Base-by-base conservation (phyloP, 2,113 vertebrate genomes). In the Percopsis transmontana region DNA sequence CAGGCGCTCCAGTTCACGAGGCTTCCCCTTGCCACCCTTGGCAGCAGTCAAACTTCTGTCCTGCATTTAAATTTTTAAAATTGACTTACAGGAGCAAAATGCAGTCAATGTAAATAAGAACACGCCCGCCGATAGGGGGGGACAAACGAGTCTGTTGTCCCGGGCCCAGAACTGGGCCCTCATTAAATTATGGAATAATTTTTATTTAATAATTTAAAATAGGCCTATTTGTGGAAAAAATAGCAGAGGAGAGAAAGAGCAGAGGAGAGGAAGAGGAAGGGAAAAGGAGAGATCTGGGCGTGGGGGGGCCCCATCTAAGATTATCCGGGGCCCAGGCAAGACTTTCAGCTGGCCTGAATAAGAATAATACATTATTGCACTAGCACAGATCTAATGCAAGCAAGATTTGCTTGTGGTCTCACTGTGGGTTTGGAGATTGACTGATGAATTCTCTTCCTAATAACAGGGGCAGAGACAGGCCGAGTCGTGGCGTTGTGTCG, bases 361-460 rank as follows among this genome's bases (percentile, higher is more conserved):
- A 41, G 40, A 41, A 41, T 41, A 16, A 16, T 15, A 47, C 45
- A 47, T 15, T 47, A 47, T 15, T 15, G 16, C 4, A 5, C 45
- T 9, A 2, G 19, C 7, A 5, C 18, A 6, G 3, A 23, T 53
- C 51, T 2, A 23, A 1, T 23, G 10, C 20, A 53, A 15, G 23
- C 23, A 21, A 52, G 42, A 15, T 42, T 64, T 24, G 80, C 76
- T 74, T 70, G 83, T 66, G 72, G 64, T 38, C 65, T 62, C 15
- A 62, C 1, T 15, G 71, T 10, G 21, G 68, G 19, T 58, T 77
- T 80, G 33, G 58, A 53, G 56, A 18, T 24, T 9, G 62, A 47
- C 41, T 82, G 86, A 1, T 79, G 76, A 10, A 70, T 91, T 82
- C 88, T 92, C 0, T 70, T 93, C 74, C 92, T 91, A 13, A 95